Evolutionary conservation across 1,140 invertebrate species (phyloP), one percentile per base, ranked within the genome.

Genomic region (Hylyphantes graminicola): DNA sequence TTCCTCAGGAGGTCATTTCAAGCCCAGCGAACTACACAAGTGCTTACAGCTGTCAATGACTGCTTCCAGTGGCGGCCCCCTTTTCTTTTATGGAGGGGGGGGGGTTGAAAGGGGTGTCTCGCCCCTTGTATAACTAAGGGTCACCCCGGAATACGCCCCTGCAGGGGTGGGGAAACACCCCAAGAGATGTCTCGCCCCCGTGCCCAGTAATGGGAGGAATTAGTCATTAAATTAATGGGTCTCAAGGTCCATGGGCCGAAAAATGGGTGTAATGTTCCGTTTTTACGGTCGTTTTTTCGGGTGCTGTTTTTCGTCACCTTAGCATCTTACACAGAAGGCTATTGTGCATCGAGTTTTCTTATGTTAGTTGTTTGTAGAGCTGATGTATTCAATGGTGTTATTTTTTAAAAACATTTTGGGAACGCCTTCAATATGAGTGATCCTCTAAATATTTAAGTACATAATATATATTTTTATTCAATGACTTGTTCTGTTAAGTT

Each of bases 151-250:
- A 35, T 53, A 81, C 79, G 79, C 79, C 79, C 79, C 79, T 57
- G 21, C 54, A 73, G 79, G 19, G 65, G 73, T 64, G 53, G 48
- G 63, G 76, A 21, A 51, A 61, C 51, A 63, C 48, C 79, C 79
- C 79, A 21, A 6, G 79, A 50, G 76, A 59, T 57, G 65, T 67
- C 50, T n/a, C 50, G 35, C 67, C 51, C 53, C 15, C 48, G 15
- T 63, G 48, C 10, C n/a, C 54, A n/a, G 53, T 75, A 75, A 75
- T 83, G 80, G 72, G 59, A 51, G 72, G 80, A 83, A 83, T 83
- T 83, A 83, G 70, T 83, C 80, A 83, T 83, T 83, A 83, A 83
- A 83, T 83, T 65, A 83, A 83, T 83, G 80, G 72, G 54, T 51
- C 57, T 17, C 57, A 55, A 51, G 50, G 51, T 70, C 54, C n/a